These are phyloP conservation scores for Drosophila differens DNA, from an alignment of 2,888 invertebrate species.

Conservation along the genomic window DNA sequence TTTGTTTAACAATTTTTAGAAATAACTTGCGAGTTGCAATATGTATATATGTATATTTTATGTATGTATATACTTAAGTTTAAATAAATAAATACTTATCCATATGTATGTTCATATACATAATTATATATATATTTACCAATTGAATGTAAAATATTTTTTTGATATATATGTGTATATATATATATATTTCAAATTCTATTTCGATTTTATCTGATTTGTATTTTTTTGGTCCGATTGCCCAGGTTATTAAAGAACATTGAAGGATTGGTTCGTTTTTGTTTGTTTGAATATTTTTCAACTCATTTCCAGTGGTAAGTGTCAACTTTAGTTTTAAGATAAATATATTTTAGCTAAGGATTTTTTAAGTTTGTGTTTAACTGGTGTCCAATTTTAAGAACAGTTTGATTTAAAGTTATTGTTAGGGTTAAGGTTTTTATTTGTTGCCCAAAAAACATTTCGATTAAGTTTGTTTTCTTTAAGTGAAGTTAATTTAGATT, in stretches of 20 bases:
- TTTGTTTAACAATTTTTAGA: slow-evolving; percentile 42
- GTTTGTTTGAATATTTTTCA: slow-evolving; percentile 19
- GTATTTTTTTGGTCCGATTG: slow-evolving; percentile 72
- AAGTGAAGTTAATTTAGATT: slow-evolving; percentile 1
- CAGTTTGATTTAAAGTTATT: slow-evolving; percentile 10
- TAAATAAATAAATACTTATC: slow-evolving; percentile 36
- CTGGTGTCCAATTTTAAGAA: slow-evolving; percentile 1
- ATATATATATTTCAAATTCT: slow-evolving; percentile 54
- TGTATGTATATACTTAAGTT: slow-evolving; percentile 33
- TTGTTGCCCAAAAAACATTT: background rate
- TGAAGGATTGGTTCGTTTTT: slow-evolving; percentile 67
- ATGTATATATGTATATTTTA: slow-evolving; percentile 11
- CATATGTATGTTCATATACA: slow-evolving; percentile 22
- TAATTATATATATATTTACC: slow-evolving; percentile 37
- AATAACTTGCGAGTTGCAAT: slow-evolving; percentile 47
- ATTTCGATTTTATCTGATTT: slow-evolving; percentile 46
- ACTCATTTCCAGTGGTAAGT: slow-evolving; percentile 14
- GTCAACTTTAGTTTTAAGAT: slow-evolving; percentile 1
- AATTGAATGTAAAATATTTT: slow-evolving; percentile 49
- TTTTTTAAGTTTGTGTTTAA: slow-evolving; percentile 12
- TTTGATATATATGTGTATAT: slow-evolving; percentile 51
- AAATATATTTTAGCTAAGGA: slow-evolving; percentile 5
- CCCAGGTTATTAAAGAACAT: slow-evolving; percentile 68
- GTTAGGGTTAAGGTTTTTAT: background rate
- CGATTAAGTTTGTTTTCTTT: slow-evolving; percentile 2